Percentiles rank a stretch among this genome's conserved stretches.
These are phyloP conservation scores for Poecilus cupreus DNA, from an alignment of 2,888 invertebrate genomes.

Conservation along the genomic window DNA sequence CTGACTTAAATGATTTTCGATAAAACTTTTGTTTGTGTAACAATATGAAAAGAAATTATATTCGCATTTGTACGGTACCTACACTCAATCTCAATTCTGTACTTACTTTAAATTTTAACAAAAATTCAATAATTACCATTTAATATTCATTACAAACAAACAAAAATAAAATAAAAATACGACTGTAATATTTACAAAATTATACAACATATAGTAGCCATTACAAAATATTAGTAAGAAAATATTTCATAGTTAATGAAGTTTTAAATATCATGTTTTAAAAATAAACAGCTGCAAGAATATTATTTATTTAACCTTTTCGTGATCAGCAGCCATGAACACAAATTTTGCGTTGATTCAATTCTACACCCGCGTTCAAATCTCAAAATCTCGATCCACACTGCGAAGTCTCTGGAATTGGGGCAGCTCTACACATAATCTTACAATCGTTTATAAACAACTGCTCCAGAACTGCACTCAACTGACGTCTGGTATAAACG, in stretches of 20 bases:
- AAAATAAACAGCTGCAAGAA: neutral
- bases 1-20: constrained; percentile 35
- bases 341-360: neutral
- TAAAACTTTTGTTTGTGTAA: constrained; percentile 37
- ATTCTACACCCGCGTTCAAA: constrained; percentile 5
- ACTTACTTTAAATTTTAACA: constrained; percentile 26
- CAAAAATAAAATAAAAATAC: constrained; percentile 4
- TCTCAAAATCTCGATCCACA: neutral
- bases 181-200: neutral
- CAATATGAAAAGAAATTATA: constrained; percentile 23
- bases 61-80: constrained; percentile 10
- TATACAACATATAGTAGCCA: neutral
- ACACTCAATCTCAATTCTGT: neutral
- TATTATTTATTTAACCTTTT: constrained; percentile 15
- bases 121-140: constrained; percentile 40
- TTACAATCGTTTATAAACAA: constrained; percentile 25
- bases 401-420: neutral
- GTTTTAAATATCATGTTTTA: neutral
- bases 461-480: constrained; percentile 7
- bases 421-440: neutral
- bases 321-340: neutral
- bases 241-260: neutral
- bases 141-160: constrained; percentile 25
- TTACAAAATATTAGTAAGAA: neutral
- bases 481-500: neutral